Conservation (phyloP, 2,797 vertebrate genomes). For the Pogonophryne albipinna region DNA sequence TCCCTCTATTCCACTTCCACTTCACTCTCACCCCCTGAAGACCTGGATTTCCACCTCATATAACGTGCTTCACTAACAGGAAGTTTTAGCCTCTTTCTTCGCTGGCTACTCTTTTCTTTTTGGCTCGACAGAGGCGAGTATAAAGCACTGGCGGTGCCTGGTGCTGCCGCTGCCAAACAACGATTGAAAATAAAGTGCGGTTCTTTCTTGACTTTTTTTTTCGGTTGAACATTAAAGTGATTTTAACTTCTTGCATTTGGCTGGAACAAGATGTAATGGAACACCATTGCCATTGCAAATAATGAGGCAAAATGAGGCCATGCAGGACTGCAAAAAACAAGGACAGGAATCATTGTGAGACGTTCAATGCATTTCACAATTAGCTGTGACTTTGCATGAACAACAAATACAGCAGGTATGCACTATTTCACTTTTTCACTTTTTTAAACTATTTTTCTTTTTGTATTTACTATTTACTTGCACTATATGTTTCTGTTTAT, state of each 20-base stretch:
- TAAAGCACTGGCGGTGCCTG: slow-evolving; percentile 7
- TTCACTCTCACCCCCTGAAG: slow-evolving; percentile 7
- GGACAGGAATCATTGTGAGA: slow-evolving; percentile 41
- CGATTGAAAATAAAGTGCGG: slow-evolving; percentile 44
- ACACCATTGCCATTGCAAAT: slow-evolving; percentile 56
- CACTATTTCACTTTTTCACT: no score
- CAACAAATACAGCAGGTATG: slow-evolving; percentile 11
- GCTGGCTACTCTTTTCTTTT: slow-evolving; percentile 30
- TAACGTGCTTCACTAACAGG: slow-evolving; percentile 37
- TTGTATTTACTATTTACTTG: no score
- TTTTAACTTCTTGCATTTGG: slow-evolving; percentile 54
- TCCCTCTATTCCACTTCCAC: background rate
- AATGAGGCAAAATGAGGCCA: slow-evolving; percentile 53
- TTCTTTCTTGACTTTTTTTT: slow-evolving; percentile 20
- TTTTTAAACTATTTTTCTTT: no score
- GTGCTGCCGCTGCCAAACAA: slow-evolving; percentile 30
- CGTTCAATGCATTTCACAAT: slow-evolving; percentile 42
- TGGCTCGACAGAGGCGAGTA: slow-evolving; percentile 26
- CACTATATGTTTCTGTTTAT: no score
- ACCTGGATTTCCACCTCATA: slow-evolving; percentile 53
- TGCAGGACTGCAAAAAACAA: slow-evolving; percentile 46
- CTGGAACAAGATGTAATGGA: slow-evolving; percentile 26
- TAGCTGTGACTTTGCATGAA: slow-evolving; percentile 32
- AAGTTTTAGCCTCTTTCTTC: slow-evolving; percentile 49
- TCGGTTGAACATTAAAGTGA: slow-evolving; percentile 42